Evolutionary conservation across 64 coral and sea anemone species (phyloP), one percentile per base, ranked within the genome.

Genomic region (Porites australiensis): DNA sequence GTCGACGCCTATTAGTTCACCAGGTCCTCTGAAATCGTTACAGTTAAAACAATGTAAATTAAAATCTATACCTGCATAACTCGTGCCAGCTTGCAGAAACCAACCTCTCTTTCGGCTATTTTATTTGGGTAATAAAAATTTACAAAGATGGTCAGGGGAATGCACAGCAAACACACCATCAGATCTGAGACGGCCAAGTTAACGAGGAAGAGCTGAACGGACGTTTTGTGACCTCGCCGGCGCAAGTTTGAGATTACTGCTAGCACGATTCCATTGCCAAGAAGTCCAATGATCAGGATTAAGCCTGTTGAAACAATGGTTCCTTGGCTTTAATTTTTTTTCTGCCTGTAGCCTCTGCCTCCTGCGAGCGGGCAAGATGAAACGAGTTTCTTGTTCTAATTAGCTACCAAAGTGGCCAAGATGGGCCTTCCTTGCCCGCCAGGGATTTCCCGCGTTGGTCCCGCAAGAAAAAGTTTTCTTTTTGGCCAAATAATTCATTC

Each of bases 141-240:
- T n/a, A 85, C 70, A 49, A 92, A 92, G 3, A 96, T 50, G 58
- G 89, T 96, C 19, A 92, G 90, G 45, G 89, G 89, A 27, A 96
- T 68, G 49, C 94, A 96, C 6, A 96, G 44, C 37, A 96, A 14
- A 70, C 89, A 96, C 6, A 96, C 94, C 89, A 92, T 62, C 6
- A 95, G 83, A 63, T 92, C 83, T 19, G 94, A 95, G 89, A 95
- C 75, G n/a, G 94, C 89, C 44, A 95, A 75, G 58, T 95, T 89
- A 23, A 95, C 64, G 21, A 95, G 19, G 57, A 91, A 91, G 51
- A 95, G 65, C 65, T 95, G 94, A 44, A 95, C 89, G 48, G 82
- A 64, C 14, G 89, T 77, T 74, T 91, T 95, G 22, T 86, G 72
- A 11, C 94, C 94, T 15, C 94, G 71, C 45, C 67, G 78, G 69